Base-by-base conservation (phyloP, 2,797 vertebrate genomes). In the Dryobates pubescens region DNA sequence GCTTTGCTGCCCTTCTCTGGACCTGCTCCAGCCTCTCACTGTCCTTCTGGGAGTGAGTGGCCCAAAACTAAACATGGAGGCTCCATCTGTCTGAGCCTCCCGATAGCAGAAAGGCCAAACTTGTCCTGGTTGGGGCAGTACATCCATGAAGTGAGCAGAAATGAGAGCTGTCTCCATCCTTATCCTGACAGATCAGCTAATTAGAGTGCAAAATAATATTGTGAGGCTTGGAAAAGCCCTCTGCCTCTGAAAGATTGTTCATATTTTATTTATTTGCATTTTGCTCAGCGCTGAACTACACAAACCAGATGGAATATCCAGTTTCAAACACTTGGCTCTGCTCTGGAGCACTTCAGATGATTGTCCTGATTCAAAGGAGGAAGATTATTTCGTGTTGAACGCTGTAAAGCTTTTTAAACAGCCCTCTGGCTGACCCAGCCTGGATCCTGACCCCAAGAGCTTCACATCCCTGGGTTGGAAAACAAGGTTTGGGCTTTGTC, bases 401-500 rank as follows among this genome's bases (percentile, higher is more conserved):
- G 82, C 71, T 9, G 9, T 61, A 88, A 54, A 77, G 76, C 49
- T 88, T 72, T 94, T 86, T 34, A 72, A 88, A 88, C 61, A 82
- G 73, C n/a, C 53, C 65, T 69, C 51, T 94, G 95, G 92, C 95
- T 73, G 63, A 92, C 67, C 79, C 71, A 5, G 62, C 64, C 83
- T 75, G n/a, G 64, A 93, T 75, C 71, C 77, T 0, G 8, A 92
- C 89, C 71, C 92, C 83, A 12, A 79, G 89, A 89, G 54, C 57
- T 92, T 86, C 89, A 78, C 24, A 71, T 72, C 70, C 36, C 41
- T 91, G 70, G 73, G 88, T 93, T 80, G 59, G 82, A 94, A 96
- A 94, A 90, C 75, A 27, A 83, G 45, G 49, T 36, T 88, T 82
- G 82, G 63, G 72, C 84, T 80, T 96, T 94, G 63, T 74, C 86